phyloP scores from a whole-genome alignment of 2,797 vertebrate genomes.

The Onychomys arenicola region DNA sequence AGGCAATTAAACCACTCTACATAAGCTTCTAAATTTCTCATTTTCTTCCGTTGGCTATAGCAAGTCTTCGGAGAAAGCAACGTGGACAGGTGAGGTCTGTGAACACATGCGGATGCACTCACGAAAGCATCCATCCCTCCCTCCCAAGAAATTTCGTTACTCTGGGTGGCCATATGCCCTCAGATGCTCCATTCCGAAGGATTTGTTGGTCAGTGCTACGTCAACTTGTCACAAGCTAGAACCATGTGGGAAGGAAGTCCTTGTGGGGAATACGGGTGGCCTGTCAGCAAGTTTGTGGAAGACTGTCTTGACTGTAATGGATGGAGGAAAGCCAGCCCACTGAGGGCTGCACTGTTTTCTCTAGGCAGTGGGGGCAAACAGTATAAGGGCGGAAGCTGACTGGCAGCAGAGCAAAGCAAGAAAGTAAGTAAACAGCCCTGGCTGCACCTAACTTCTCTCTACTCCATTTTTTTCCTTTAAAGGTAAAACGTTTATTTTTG shows the following conservation, averaged over 20 bases:
- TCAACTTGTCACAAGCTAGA: neutral
- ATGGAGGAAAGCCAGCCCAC: neutral
- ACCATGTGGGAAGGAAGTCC: neutral
- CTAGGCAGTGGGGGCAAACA: neutral
- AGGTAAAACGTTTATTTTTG: neutral
- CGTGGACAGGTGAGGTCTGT: neutral
- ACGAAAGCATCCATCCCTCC: neutral
- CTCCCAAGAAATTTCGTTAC: neutral
- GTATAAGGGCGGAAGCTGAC: neutral
- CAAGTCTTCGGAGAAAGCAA: slow-evolving; percentile 88
- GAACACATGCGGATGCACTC: neutral
- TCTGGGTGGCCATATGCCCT: neutral
- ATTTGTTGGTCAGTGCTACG: neutral
- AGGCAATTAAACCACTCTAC: slow-evolving; percentile 99
- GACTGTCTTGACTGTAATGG: neutral
- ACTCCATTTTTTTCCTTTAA: neutral
- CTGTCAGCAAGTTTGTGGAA: neutral
- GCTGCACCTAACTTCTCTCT: neutral
- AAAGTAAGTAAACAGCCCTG: too few relatives aligned
- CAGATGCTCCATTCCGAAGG: neutral
- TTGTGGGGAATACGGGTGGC: neutral
- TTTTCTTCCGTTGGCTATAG: slow-evolving; percentile 93
- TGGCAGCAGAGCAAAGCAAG: neutral
- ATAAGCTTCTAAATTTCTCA: slow-evolving; percentile 94
- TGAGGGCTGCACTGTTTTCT: neutral